These are phyloP conservation scores for Acronicta leporina DNA, from an alignment of 2,888 invertebrate species.

Conservation along the genomic window DNA sequence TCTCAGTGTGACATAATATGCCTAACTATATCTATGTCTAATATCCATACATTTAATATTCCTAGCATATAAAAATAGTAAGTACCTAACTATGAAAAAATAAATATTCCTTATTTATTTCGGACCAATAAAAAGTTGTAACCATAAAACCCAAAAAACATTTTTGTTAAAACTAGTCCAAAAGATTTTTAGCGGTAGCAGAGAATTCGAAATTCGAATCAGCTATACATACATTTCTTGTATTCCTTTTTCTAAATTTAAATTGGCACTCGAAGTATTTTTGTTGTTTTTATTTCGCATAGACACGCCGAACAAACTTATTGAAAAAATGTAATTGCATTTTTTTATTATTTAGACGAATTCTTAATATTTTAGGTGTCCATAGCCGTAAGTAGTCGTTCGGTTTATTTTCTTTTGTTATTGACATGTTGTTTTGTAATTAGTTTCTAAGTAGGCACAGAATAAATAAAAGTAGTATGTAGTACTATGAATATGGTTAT, in stretches of 20 bases:
- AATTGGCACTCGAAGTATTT: slow-evolving; percentile 14
- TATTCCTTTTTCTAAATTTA: slow-evolving; percentile 9
- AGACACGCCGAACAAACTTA: slow-evolving; percentile 23
- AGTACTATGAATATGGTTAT: slow-evolving; percentile 31
- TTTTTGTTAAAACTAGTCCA: slow-evolving; percentile 38
- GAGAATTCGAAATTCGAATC: slow-evolving; percentile 21
- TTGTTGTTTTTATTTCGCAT: slow-evolving; percentile 7
- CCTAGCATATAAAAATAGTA: slow-evolving; percentile 30
- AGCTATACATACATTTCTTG: slow-evolving; percentile 12
- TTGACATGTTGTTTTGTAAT: slow-evolving; percentile 52
- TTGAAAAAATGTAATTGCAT: slow-evolving; percentile 4
- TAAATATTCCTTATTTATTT: slow-evolving; percentile 43
- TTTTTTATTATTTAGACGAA: slow-evolving; percentile 31
- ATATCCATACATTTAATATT: slow-evolving; percentile 43
- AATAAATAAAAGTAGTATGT: slow-evolving; percentile 33
- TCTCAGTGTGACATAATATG: slow-evolving; percentile 54
- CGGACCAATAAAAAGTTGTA: slow-evolving; percentile 42
- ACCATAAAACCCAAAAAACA: slow-evolving; percentile 3
- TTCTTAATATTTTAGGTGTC: slow-evolving; percentile 41
- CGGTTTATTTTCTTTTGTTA: slow-evolving; percentile 47
- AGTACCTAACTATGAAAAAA: slow-evolving; percentile 32
- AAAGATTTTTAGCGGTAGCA: slow-evolving; percentile 17
- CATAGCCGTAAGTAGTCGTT: slow-evolving; percentile 44
- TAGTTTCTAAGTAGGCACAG: slow-evolving; percentile 49
- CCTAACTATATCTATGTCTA: slow-evolving; percentile 47